phyloP scores from a whole-genome alignment of 2,113 vertebrate genomes.

The Hydrolagus affinis region DNA sequence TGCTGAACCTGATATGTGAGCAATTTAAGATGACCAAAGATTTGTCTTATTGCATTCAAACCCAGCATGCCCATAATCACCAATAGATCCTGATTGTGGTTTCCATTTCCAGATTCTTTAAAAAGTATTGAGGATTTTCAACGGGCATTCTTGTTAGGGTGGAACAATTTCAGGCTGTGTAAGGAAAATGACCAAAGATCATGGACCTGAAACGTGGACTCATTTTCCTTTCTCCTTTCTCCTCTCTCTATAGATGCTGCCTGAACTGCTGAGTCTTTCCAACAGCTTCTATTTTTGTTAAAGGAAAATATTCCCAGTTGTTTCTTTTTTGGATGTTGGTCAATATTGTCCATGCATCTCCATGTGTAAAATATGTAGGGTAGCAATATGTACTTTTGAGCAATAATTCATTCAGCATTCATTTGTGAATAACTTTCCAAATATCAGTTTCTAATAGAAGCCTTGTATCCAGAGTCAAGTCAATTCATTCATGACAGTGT shows the following conservation, averaged over 20 bases:
- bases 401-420: neutral
- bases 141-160: neutral
- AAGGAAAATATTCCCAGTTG: neutral
- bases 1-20: too few species aligned
- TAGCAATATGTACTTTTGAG: neutral
- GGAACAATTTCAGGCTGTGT: neutral
- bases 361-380: neutral
- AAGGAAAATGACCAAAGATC: neutral
- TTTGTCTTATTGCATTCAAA: too few species aligned
- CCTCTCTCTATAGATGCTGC: too few species aligned
- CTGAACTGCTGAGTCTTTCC: too few species aligned
- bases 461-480: neutral
- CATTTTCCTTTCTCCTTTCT: too few species aligned
- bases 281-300: too few species aligned
- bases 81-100: too few species aligned
- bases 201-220: too few species aligned
- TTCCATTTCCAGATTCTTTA: too few species aligned
- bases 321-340: neutral
- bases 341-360: neutral
- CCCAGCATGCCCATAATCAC: too few species aligned
- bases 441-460: neutral
- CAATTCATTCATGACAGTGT: neutral
- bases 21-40: too few species aligned
- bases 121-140: neutral
- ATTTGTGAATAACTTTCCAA: neutral